Base-by-base conservation (phyloP, 2,888 invertebrate genomes). In the Scaptomyza cyrtandrae region DNA sequence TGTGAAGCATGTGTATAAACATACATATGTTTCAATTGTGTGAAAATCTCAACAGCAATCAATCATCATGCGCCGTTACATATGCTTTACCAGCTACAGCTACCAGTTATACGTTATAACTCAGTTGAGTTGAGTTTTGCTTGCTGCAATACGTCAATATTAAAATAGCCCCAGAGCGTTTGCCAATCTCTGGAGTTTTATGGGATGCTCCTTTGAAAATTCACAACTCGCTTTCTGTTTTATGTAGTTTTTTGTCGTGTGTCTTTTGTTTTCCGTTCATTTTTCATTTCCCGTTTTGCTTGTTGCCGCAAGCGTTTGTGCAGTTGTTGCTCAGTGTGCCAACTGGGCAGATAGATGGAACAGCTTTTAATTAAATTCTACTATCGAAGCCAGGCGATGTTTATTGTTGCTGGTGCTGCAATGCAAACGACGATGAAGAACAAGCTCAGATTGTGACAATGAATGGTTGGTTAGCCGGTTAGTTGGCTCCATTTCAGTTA, bases 321-420 rank as follows among this genome's bases (percentile, higher is more conserved):
- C 37, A 53, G 52, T 39, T 35, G 45, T 27, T 46, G 55, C 16
- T 31, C 24, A 24, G 45, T 52, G 24, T 45, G 46, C 35, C 53
- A 58, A 43, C 45, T 46, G 67, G 31, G 58, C 58, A 62, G 50
- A 10, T 59, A 62, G 50, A 10, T 59, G 65, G 33, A 56, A 72
- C 49, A 57, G 62, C 56, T 78, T 75, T 80, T 84, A 80, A 80
- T 85, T 81, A 84, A 80, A 81, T 79, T 75, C 62, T 52, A 53
- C 71, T 64, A 68, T 71, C 65, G 66, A 41, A 60, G 45, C 33
- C 43, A 37, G 45, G 49, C 49, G 61, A 62, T 76, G 74, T 66
- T 76, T 78, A 69, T 66, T 69, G 65, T 41, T 41, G 16, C 56
- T 50, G 64, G 58, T 48, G 39, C 14, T 37, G 43, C 49, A 14